These are phyloP conservation scores for Acrobasis repandana DNA, from an alignment of 2,888 invertebrate species.

Conservation along the genomic window DNA sequence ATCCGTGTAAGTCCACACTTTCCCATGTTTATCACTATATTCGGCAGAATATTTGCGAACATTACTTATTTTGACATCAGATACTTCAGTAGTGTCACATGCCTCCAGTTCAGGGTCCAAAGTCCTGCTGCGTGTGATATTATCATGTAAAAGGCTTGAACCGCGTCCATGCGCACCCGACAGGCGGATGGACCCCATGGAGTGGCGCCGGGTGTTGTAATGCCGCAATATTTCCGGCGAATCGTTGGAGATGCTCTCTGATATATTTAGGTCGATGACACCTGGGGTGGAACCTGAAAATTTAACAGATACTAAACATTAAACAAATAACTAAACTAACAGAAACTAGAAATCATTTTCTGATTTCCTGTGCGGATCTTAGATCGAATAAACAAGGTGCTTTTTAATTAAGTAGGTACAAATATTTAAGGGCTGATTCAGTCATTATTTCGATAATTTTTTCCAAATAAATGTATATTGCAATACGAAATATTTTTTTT, in stretches of 20 bases:
- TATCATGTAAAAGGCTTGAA: not conserved
- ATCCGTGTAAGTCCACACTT: not conserved
- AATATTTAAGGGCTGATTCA: no score
- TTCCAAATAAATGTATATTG: no score
- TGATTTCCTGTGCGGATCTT: no score
- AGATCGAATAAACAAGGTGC: no score
- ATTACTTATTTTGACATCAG: not conserved
- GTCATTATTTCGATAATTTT: no score
- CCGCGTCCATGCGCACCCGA: not conserved
- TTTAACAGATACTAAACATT: not conserved
- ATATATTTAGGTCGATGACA: not conserved
- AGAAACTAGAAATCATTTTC: not conserved
- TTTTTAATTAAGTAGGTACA: no score
- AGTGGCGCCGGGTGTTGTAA: not conserved
- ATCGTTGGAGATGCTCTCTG: not conserved
- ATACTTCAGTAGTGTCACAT: not conserved
- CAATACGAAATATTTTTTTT: no score
- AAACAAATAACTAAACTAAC: not conserved
- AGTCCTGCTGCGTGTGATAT: constrained; percentile 1
- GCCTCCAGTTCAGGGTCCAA: constrained; percentile 1
- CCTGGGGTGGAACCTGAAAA: constrained; percentile 14
- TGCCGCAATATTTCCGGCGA: constrained; percentile 25
- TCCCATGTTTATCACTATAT: not conserved
- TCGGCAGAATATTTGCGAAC: not conserved
- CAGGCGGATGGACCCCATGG: constrained; percentile 12